Base-by-base conservation (phyloP, 2,797 vertebrate species). In the Eutrigla gurnardus region DNA sequence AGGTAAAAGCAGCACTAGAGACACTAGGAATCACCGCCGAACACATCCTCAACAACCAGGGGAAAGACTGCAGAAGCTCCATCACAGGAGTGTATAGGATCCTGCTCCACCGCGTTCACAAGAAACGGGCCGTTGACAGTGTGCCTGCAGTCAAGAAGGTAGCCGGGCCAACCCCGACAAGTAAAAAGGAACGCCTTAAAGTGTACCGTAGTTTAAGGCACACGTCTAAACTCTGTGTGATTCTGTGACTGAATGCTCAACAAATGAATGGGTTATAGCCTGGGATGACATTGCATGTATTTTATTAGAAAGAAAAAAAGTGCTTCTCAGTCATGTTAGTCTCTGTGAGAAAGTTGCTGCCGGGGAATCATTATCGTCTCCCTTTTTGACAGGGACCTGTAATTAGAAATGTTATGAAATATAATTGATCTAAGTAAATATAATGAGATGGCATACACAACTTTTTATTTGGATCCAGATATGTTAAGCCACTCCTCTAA, bases 201-300 rank as follows among this genome's bases (percentile, higher is more conserved):
- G 92, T 95, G 50, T 96, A 95, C 82, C 93, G 91, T 3, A 94
- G 95, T 87, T 90, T 97, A 82, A 94, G 96, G 75, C 96, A 98
- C 82, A 97, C 97, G 0, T 99, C 98, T n/a, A 99, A 97, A 90
- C 95, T 99, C 57, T 99, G 98, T 78, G 93, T 94, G n/a, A 96
- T 99, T 95, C 94, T 99, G 93, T 99, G 94, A 97, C 86, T 69
- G 67, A 71, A 75, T 55, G 50, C 66, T 78, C 18, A 43, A 36
- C 39, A 77, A 77, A 79, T 54, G 0, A 40, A 66, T 37, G 64
- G 13, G 61, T 62, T 42, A 54, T 65, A 73, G 59, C 69, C 67
- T 79, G 58, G 40, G 53, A 37, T 74, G 54, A 72, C 57, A 75
- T 63, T 82, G 85, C 87, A 91, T 86, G 82, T 47, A 81, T 74